Percentiles rank a stretch among this genome's conserved stretches.
Evolutionary conservation across 2,888 invertebrate species (phyloP).

Genomic region (Hermaeophaga mercurialis): DNA sequence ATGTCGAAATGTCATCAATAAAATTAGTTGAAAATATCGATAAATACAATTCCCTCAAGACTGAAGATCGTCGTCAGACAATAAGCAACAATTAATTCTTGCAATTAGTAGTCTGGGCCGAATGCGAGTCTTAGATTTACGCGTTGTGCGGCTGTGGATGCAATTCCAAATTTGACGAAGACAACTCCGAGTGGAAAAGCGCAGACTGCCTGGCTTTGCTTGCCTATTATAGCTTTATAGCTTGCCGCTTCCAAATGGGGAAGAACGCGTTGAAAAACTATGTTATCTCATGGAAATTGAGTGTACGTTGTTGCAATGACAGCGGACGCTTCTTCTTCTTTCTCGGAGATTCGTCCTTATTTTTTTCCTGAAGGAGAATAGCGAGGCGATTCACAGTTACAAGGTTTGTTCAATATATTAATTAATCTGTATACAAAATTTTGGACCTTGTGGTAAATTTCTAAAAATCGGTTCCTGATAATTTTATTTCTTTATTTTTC

Average conservation of each 20-base stretch:
- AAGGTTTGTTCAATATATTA: not conserved
- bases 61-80: slow-evolving; percentile 32
- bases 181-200: slow-evolving; percentile 56
- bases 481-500: no score
- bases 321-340: slow-evolving; percentile 40
- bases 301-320: slow-evolving; percentile 25
- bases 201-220: slow-evolving; percentile 58
- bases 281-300: slow-evolving; percentile 55
- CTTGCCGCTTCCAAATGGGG: slow-evolving; percentile 53
- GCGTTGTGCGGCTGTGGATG: slow-evolving; percentile 53
- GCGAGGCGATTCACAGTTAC: not conserved
- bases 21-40: slow-evolving; percentile 41
- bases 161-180: slow-evolving; percentile 59
- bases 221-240: slow-evolving; percentile 58
- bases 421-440: no score
- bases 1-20: slow-evolving; percentile 37
- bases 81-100: slow-evolving; percentile 56
- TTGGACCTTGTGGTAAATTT: no score
- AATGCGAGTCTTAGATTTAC: slow-evolving; percentile 53
- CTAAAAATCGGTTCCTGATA: no score
- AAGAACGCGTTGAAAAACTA: slow-evolving; percentile 52
- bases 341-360: slow-evolving; percentile 38
- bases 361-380: slow-evolving; percentile 28
- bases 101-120: slow-evolving; percentile 57
- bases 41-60: slow-evolving; percentile 40